Evolutionary conservation across 37 sponge, comb jelly and placozoan genomes (phyloP).

Genomic region (Corticium candelabrum): DNA sequence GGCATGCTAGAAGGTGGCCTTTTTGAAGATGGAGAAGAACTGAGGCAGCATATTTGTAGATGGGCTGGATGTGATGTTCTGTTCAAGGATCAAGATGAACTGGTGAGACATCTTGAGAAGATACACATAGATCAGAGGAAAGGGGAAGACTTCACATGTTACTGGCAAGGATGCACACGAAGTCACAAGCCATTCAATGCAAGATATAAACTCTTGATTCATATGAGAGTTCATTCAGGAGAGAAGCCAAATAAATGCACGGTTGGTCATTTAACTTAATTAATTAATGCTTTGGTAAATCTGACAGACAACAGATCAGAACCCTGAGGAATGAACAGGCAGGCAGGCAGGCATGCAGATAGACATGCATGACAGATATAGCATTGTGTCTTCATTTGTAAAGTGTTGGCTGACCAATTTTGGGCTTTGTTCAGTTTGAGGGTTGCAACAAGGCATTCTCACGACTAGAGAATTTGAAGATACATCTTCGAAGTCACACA

Average conservation of each 20-base stretch:
- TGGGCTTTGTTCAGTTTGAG: constrained; percentile 32
- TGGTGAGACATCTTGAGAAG: constrained; percentile 79
- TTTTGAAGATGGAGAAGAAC: constrained; percentile 1
- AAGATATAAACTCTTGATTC: constrained; percentile 86
- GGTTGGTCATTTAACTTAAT: constrained; percentile 44
- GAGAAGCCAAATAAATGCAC: constrained; percentile 94
- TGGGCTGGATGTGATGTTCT: constrained; percentile 57
- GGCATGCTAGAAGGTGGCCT: too few relatives aligned
- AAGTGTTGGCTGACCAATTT: neutral
- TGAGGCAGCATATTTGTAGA: constrained; percentile 30
- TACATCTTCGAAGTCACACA: constrained; percentile 86
- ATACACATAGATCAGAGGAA: constrained; percentile 68
- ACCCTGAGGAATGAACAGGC: too few relatives aligned
- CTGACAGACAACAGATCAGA: neutral
- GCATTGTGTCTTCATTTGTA: too few relatives aligned
- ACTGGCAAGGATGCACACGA: constrained; percentile 64
- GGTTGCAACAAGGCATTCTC: constrained; percentile 90
- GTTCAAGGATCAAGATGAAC: constrained; percentile 49
- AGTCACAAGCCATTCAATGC: constrained; percentile 83
- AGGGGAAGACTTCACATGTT: constrained; percentile 54
- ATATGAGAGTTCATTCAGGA: constrained; percentile 91
- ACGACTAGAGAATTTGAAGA: constrained; percentile 87
- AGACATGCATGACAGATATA: too few relatives aligned
- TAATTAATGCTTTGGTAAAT: neutral
- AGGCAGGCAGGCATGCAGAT: too few relatives aligned